Evolutionary conservation across 2,113 vertebrate species (phyloP).

Genomic region (Aythya baeri): DNA sequence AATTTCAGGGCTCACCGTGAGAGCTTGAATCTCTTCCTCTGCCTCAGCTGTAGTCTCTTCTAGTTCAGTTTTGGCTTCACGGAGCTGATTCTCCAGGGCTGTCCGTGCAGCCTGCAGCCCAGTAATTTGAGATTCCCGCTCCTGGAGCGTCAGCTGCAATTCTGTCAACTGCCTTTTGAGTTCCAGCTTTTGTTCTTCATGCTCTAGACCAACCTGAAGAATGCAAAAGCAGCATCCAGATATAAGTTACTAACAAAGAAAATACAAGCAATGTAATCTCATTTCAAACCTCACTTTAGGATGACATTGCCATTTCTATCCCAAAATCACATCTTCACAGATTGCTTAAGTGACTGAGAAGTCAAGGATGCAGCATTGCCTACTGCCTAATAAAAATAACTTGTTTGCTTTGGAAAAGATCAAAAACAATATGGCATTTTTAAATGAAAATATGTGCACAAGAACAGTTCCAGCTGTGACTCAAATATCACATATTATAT

Average conservation of each 20-base stretch:
- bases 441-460: neutral
- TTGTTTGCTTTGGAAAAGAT: neutral
- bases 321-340: neutral
- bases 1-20: conserved; percentile 82
- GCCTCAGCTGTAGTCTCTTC: conserved; percentile 97
- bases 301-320: neutral
- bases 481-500: neutral
- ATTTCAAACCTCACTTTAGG: neutral
- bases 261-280: neutral
- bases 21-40: conserved; percentile 97
- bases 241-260: neutral
- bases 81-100: conserved; percentile 92
- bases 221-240: neutral
- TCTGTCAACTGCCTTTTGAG: conserved; percentile 94
- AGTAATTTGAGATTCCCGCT: conserved; percentile 92
- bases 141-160: conserved; percentile 93
- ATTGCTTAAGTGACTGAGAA: neutral
- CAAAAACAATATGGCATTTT: neutral
- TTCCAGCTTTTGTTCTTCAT: conserved; percentile 96
- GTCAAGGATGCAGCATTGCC: neutral
- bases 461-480: neutral
- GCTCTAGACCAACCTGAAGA: conserved; percentile 89
- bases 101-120: conserved; percentile 89
- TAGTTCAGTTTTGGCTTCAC: conserved; percentile 94
- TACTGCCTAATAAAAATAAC: neutral